phyloP scores from a whole-genome alignment of 2,113 vertebrate species.

The Oncorhynchus kisutch region DNA sequence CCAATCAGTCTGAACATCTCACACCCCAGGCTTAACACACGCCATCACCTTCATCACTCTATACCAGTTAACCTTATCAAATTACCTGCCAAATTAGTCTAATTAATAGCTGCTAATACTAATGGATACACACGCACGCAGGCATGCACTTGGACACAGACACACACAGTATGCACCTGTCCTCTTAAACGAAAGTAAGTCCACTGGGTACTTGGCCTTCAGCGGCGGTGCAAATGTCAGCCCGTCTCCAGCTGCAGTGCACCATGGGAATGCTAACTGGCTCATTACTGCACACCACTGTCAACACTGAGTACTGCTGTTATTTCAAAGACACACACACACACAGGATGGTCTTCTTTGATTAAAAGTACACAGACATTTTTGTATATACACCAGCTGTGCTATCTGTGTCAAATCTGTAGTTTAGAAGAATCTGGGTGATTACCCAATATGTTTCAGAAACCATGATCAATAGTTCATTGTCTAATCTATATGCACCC shows the following conservation, averaged over 20 bases:
- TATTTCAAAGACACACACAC: not conserved
- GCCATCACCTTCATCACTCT: slow-evolving; percentile 11
- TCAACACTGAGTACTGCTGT: not conserved
- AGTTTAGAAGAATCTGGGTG: no score
- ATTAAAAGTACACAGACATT: no score
- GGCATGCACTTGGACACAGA: not conserved
- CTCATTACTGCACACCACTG: slow-evolving; percentile 22
- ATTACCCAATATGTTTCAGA: no score
- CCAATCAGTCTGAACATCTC: slow-evolving; percentile 38
- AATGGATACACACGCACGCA: not conserved
- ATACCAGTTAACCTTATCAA: slow-evolving; percentile 6
- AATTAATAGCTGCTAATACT: not conserved
- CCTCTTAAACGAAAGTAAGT: slow-evolving; percentile 9
- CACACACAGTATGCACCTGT: not conserved
- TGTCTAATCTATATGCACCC: no score
- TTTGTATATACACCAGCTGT: no score
- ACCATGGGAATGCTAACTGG: slow-evolving; percentile 22
- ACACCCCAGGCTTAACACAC: slow-evolving; percentile 9
- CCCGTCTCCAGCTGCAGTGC: not conserved
- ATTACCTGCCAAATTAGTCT: not conserved
- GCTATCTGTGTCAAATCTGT: no score
- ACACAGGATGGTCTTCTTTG: no score
- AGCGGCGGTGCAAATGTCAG: slow-evolving; percentile 23
- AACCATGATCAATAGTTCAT: no score
- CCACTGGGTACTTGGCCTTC: slow-evolving; percentile 2